These are phyloP conservation scores for Pachypeltis micranthus DNA, from an alignment of 1,140 invertebrate species.

Conservation along the genomic window DNA sequence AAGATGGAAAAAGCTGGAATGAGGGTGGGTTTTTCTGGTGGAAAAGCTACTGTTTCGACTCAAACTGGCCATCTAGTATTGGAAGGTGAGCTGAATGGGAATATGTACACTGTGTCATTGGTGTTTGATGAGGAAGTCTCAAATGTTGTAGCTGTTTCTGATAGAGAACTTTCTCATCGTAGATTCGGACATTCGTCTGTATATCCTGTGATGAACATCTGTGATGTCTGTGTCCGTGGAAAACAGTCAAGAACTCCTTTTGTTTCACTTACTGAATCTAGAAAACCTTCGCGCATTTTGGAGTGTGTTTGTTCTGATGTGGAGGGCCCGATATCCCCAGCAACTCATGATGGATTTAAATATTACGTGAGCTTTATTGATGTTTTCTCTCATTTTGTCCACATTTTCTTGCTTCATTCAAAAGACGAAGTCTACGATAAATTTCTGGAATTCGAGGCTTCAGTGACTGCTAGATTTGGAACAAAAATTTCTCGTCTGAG, in stretches of 20 bases:
- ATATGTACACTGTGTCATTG: no score
- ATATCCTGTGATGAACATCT: conserved; percentile 11
- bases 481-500: conserved; percentile 30
- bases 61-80: no score
- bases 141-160: no score
- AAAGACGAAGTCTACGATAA: conserved; percentile 34
- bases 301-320: conserved; percentile 27
- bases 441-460: conserved; percentile 31
- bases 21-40: no score
- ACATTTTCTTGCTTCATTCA: conserved; percentile 34
- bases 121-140: no score
- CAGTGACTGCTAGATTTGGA: conserved; percentile 31
- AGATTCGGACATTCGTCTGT: not conserved
- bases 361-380: conserved; percentile 35
- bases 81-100: no score
- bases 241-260: conserved; percentile 28
- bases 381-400: conserved; percentile 32
- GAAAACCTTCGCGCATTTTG: conserved; percentile 17
- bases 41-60: no score
- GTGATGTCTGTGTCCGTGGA: conserved; percentile 28
- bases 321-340: conserved; percentile 31
- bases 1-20: no score
- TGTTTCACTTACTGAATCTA: conserved; percentile 17
- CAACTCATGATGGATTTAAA: conserved; percentile 28
- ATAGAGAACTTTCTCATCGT: not conserved